Percentiles rank a stretch among this genome's conserved stretches.
Evolutionary conservation across 2,888 invertebrate genomes (phyloP).

Genomic region (Bugulina stolonifera): DNA sequence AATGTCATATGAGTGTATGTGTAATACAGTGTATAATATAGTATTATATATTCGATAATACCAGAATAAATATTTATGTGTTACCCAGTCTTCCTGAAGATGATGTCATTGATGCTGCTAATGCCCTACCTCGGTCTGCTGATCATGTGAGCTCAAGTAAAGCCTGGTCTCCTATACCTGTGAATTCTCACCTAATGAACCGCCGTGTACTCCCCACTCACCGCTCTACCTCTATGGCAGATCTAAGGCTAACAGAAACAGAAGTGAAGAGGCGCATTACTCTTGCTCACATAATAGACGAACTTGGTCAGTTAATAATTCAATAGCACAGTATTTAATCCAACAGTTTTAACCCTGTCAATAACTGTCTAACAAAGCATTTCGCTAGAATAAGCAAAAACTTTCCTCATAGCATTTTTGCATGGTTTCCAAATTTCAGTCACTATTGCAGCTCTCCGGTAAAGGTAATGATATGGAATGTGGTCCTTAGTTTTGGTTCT

Average conservation of each 20-base stretch:
- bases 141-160: neutral
- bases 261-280: constrained; percentile 45
- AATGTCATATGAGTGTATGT: no score
- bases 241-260: constrained; percentile 44
- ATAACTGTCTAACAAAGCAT: no score
- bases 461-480: no score
- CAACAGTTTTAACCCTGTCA: no score
- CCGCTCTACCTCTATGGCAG: constrained; percentile 50
- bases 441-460: no score
- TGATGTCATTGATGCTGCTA: constrained; percentile 32
- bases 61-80: constrained; percentile 6
- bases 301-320: constrained; percentile 7
- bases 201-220: constrained; percentile 58
- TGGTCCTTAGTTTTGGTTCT: no score
- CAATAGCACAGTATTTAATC: no score
- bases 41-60: no score
- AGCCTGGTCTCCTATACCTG: constrained; percentile 59
- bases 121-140: neutral
- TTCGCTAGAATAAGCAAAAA: no score
- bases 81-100: constrained; percentile 46
- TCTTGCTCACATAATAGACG: constrained; percentile 20
- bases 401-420: no score
- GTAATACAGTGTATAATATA: no score
- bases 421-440: no score
- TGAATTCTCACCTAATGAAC: constrained; percentile 67